Evolutionary conservation across 2,888 invertebrate genomes (phyloP).

Genomic region (Synanthedon myopaeformis): DNA sequence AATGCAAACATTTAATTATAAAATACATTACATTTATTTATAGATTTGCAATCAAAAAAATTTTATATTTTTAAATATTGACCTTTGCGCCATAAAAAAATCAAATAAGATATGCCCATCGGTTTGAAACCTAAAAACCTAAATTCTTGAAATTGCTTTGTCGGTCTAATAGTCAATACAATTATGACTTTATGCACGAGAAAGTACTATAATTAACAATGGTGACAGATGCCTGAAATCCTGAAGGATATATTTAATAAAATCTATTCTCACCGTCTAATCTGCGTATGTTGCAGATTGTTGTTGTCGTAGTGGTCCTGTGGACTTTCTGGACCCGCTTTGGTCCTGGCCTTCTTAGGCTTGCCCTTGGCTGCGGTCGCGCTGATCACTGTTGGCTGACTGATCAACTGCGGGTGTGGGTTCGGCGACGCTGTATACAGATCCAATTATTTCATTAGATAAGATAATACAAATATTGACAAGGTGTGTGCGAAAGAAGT

Average conservation of each 20-base stretch:
- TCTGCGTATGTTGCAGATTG: slow-evolving; percentile 55
- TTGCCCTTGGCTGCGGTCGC: slow-evolving; percentile 75
- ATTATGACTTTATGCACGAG: too few species aligned
- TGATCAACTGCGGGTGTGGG: slow-evolving; percentile 81
- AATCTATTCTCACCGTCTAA: slow-evolving; percentile 43
- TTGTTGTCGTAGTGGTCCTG: slow-evolving; percentile 71
- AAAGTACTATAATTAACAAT: too few species aligned
- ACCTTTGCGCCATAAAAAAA: too few species aligned
- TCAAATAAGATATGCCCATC: too few species aligned
- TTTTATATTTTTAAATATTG: too few species aligned
- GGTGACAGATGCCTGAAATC: not conserved
- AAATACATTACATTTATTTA: not conserved
- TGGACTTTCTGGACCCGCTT: slow-evolving; percentile 75
- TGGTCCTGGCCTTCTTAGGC: slow-evolving; percentile 81
- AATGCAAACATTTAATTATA: not conserved
- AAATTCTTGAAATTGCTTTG: too few species aligned
- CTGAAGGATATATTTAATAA: not conserved
- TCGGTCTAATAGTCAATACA: too few species aligned
- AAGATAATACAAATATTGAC: too few species aligned
- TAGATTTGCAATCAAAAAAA: too few species aligned
- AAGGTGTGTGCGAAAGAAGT: too few species aligned
- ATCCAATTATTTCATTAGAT: not conserved
- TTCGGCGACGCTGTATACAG: slow-evolving; percentile 74
- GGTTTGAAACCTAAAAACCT: too few species aligned
- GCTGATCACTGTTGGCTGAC: slow-evolving; percentile 86